A percentile compares a stretch with the other conserved stretches of the same genome.
Evolutionary conservation across 2,888 invertebrate species (phyloP).

Genomic region (Mamestra brassicae): DNA sequence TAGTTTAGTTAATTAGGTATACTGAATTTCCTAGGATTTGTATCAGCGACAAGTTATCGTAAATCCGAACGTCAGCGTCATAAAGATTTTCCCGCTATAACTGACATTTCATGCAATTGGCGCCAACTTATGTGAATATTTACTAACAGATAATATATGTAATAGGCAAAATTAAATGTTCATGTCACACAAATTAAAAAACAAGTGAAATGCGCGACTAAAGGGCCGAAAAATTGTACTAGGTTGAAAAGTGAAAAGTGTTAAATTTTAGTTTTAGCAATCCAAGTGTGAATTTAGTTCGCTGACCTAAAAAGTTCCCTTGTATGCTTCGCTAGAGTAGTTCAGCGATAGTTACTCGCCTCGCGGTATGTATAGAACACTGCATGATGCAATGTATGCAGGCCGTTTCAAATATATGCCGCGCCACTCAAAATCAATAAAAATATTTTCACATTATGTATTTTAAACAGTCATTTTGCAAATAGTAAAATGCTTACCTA

Average conservation of each 20-base stretch:
- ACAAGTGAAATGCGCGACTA: slow-evolving; percentile 21
- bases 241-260: neutral
- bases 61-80: neutral
- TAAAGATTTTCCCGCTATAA: slow-evolving; percentile 15
- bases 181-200: slow-evolving; percentile 6
- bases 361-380: neutral
- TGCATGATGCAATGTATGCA: slow-evolving; percentile 61
- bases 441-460: neutral
- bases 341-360: slow-evolving; percentile 1
- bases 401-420: slow-evolving; percentile 47
- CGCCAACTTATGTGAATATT: neutral
- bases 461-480: neutral
- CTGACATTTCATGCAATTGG: neutral
- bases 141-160: neutral
- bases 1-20: neutral
- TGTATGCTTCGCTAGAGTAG: neutral
- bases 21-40: neutral
- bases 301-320: slow-evolving; percentile 42
- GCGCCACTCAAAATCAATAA: slow-evolving; percentile 10
- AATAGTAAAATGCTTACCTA: neutral
- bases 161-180: neutral
- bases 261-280: no score
- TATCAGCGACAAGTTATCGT: neutral
- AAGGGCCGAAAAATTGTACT: neutral
- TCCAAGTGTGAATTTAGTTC: slow-evolving; percentile 10